Conservation (phyloP, 2,113 vertebrate genomes). For the Lasiurus borealis region DNA sequence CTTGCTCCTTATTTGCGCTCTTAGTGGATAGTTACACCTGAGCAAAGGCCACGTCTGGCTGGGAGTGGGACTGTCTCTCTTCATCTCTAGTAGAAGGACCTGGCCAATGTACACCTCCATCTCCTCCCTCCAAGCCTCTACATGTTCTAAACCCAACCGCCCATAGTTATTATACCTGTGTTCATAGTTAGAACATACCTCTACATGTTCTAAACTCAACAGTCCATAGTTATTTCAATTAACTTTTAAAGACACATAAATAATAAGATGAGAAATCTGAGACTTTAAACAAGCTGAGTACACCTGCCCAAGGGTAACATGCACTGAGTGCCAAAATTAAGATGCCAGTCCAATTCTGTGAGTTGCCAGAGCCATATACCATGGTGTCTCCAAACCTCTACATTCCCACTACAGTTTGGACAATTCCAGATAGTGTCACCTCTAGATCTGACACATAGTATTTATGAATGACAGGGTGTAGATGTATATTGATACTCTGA, state of each 20-base stretch:
- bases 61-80: accelerated
- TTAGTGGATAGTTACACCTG: not conserved
- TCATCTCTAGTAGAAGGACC: not conserved
- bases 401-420: not conserved
- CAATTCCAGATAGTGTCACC: not conserved
- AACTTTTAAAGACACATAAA: not conserved
- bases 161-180: too few relatives aligned
- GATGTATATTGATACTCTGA: not conserved
- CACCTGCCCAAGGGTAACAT: not conserved
- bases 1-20: not conserved
- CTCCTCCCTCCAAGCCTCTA: not conserved
- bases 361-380: not conserved
- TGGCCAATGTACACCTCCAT: not conserved
- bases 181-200: not conserved
- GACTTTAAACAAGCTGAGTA: not conserved
- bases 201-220: not conserved
- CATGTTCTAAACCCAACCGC: not conserved
- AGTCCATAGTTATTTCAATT: not conserved
- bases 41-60: not conserved
- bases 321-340: not conserved
- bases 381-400: not conserved
- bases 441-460: not conserved
- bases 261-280: not conserved
- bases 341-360: not conserved
- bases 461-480: not conserved